These are phyloP conservation scores for Mimas tiliae DNA, from an alignment of 2,888 invertebrate genomes.

Conservation along the genomic window DNA sequence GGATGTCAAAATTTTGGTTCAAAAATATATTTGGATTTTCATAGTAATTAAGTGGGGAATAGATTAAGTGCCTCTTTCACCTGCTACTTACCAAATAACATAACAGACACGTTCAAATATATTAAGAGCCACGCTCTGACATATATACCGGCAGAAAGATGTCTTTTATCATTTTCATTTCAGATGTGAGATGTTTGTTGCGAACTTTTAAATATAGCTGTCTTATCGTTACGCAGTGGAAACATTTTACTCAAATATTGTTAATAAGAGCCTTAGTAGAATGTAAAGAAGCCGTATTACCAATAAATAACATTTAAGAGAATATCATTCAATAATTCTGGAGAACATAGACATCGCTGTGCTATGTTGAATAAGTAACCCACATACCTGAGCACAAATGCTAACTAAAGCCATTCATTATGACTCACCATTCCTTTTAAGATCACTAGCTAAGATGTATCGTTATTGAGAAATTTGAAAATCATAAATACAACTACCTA, in stretches of 20 bases:
- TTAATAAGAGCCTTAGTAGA: background rate
- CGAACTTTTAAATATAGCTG: too few species aligned
- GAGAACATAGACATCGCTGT: conserved; percentile 2
- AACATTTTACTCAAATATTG: too few species aligned
- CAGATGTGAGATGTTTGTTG: too few species aligned
- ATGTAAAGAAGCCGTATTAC: background rate
- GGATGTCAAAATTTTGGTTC: background rate
- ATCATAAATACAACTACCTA: background rate
- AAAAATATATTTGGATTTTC: background rate
- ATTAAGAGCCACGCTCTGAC: too few species aligned
- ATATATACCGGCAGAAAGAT: too few species aligned
- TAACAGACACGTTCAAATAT: too few species aligned
- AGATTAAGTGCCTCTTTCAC: too few species aligned
- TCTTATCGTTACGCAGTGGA: too few species aligned
- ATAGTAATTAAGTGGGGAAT: background rate
- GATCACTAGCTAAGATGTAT: conserved; percentile 13
- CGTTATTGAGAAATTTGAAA: conserved; percentile 16
- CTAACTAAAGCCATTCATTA: conserved; percentile 18
- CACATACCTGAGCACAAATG: conserved; percentile 22
- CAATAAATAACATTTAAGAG: background rate
- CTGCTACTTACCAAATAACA: too few species aligned
- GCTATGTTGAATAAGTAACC: conserved; percentile 17
- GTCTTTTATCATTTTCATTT: too few species aligned
- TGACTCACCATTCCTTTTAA: conserved; percentile 21
- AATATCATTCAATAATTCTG: conserved; percentile 6